These are phyloP conservation scores for Sepioteuthis lessoniana DNA, from an alignment of 2,888 invertebrate species.

Conservation along the genomic window DNA sequence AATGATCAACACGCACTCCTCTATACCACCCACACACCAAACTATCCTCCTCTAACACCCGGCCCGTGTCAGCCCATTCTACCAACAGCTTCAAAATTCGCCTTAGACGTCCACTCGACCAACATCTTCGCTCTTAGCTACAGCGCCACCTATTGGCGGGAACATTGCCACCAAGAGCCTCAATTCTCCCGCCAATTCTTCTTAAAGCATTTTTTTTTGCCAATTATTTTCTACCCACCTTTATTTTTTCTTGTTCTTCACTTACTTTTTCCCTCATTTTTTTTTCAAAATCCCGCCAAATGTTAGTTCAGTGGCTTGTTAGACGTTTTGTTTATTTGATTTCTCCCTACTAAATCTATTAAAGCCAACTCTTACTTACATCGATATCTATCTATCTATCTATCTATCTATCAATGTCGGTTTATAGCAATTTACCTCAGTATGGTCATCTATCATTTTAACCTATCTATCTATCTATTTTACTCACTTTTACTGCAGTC, in stretches of 20 bases:
- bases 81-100: not conserved
- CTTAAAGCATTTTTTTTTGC: not conserved
- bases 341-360: not conserved
- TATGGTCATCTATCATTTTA: too few species aligned
- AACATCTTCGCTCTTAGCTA: not conserved
- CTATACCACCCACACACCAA: not conserved
- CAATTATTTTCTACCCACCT: not conserved
- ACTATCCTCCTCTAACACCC: not conserved
- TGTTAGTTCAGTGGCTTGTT: constrained; percentile 21
- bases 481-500: too few species aligned
- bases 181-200: constrained; percentile 23
- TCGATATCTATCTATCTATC: not conserved
- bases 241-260: not conserved
- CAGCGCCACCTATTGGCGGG: not conserved
- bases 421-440: too few species aligned
- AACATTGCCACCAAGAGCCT: not conserved
- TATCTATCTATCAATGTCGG: too few species aligned
- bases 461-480: too few species aligned
- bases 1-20: not conserved
- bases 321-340: not conserved
- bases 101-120: not conserved
- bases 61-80: not conserved
- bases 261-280: not conserved
- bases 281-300: not conserved
- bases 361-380: not conserved